These are phyloP conservation scores for Mionectes macconnelli DNA, from an alignment of 2,113 vertebrate species.

Conservation along the genomic window DNA sequence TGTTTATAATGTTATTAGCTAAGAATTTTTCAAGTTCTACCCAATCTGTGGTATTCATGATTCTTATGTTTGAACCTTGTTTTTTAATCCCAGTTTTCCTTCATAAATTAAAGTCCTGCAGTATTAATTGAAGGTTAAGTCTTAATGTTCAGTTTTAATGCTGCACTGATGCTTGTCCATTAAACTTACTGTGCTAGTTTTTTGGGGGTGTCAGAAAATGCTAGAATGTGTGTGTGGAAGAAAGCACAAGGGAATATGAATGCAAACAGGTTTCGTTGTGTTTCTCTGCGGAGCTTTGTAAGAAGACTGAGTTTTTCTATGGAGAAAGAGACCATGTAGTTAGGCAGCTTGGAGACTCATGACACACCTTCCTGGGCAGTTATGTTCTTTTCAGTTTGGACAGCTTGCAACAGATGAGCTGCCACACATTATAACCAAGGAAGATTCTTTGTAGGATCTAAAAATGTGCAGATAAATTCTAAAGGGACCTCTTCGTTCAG, in stretches of 20 bases:
- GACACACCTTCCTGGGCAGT: fast-evolving
- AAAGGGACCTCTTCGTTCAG: not conserved
- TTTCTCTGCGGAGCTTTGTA: not conserved
- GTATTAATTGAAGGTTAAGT: not conserved
- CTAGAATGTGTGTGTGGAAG: not conserved
- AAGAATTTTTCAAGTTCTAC: not conserved
- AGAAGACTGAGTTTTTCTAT: not conserved
- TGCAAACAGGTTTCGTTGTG: not conserved
- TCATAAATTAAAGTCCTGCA: not conserved
- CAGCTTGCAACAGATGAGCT: not conserved
- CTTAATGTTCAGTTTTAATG: not conserved
- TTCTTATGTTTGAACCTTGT: not conserved
- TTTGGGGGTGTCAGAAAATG: not conserved
- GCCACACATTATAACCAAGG: not conserved
- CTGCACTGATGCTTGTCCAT: not conserved
- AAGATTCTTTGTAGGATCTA: not conserved
- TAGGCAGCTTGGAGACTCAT: not conserved
- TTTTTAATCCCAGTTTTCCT: not conserved
- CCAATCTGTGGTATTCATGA: not conserved
- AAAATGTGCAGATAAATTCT: not conserved
- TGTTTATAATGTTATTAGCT: not conserved
- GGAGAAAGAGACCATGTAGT: not conserved
- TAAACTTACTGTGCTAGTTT: not conserved
- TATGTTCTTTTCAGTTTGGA: not conserved
- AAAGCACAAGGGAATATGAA: not conserved